These are phyloP conservation scores for Apamea monoglypha DNA, from an alignment of 2,888 invertebrate genomes.

Conservation along the genomic window DNA sequence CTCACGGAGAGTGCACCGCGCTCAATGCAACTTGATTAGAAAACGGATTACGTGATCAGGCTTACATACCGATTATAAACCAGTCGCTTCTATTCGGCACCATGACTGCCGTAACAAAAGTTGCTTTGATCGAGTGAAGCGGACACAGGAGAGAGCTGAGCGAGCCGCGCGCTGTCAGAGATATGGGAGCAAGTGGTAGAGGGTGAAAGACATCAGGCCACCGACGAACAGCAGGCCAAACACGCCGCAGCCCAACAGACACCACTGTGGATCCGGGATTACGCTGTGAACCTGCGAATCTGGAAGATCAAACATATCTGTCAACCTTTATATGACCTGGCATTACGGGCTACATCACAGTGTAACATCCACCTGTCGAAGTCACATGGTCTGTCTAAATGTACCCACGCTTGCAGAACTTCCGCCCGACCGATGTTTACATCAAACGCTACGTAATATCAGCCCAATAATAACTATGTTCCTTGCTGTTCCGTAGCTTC, in stretches of 20 bases:
- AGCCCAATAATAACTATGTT: not conserved
- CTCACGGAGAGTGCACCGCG: not conserved
- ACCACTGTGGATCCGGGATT: slow-evolving; percentile 90
- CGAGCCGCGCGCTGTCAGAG: slow-evolving; percentile 46
- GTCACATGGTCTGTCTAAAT: not conserved
- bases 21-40: not conserved
- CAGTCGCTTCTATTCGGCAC: slow-evolving; percentile 65
- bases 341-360: not conserved
- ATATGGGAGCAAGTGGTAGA: slow-evolving; percentile 87
- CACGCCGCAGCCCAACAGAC: slow-evolving; percentile 90
- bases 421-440: not conserved
- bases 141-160: not conserved
- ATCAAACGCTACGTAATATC: too few relatives aligned
- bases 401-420: not conserved
- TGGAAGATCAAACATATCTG: slow-evolving; percentile 64
- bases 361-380: too few relatives aligned
- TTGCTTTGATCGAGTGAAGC: not conserved
- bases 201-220: slow-evolving; percentile 91
- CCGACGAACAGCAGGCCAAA: slow-evolving; percentile 92
- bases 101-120: not conserved
- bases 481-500: too few relatives aligned
- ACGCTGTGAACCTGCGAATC: slow-evolving; percentile 88
- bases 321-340: not conserved
- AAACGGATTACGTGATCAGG: not conserved
- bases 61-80: slow-evolving; percentile 78